Conservation (phyloP, 2,888 invertebrate genomes). For the Drosophila hawaiiensis region DNA sequence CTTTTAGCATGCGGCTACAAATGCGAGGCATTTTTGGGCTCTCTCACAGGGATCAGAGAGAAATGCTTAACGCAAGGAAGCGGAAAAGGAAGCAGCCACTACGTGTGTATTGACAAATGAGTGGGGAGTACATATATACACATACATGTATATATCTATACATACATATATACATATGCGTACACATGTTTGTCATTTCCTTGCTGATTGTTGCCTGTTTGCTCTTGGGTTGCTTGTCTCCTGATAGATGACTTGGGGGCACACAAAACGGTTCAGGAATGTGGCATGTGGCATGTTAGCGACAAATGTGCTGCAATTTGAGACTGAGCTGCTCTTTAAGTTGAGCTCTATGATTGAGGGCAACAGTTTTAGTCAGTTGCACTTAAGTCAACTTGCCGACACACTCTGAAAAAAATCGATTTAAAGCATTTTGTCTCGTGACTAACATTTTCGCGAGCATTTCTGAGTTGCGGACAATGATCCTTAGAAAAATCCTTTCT, state of each 20-base stretch:
- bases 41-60: constrained; percentile 46
- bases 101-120: constrained; percentile 68
- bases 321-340: constrained; percentile 13
- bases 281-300: constrained; percentile 37
- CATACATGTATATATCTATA: not conserved
- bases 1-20: constrained; percentile 37
- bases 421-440: not conserved
- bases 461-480: no score
- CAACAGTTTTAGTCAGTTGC: constrained; percentile 9
- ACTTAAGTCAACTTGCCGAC: constrained; percentile 9
- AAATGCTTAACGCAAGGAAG: constrained; percentile 48
- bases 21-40: constrained; percentile 53
- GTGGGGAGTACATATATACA: constrained; percentile 8
- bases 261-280: constrained; percentile 22
- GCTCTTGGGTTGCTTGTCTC: constrained; percentile 31
- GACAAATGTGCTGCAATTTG: constrained; percentile 67
- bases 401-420: not conserved
- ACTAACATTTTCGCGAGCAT: not conserved
- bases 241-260: constrained; percentile 53
- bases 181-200: constrained; percentile 79
- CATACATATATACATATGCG: constrained; percentile 24
- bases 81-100: constrained; percentile 38
- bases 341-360: constrained; percentile 30
- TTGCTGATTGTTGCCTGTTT: constrained; percentile 66
- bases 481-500: no score